Base-by-base conservation (phyloP, 1,140 invertebrate genomes). In the Grapholita molesta region DNA sequence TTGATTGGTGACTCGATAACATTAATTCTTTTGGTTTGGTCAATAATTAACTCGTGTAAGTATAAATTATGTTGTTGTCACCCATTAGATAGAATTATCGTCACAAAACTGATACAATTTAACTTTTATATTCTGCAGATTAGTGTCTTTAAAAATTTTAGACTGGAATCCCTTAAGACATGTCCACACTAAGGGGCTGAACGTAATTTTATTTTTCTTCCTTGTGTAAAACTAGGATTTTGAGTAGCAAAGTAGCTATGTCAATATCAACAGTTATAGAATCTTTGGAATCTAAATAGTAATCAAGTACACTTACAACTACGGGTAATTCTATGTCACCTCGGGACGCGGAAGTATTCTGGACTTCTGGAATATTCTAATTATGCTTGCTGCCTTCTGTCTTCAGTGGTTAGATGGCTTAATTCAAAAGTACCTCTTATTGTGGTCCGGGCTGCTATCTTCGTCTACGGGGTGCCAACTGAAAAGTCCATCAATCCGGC, bases 401-500 rank as follows among this genome's bases (percentile, higher is more conserved):
- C 80, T 86, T 87, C 82, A 38, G 15, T 73, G 53, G 72, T 68
- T 28, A 68, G 71, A 71, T 73, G 75, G 73, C 73, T 81, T 85
- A 88, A 89, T 85, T 85, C 78, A 89, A 81, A 91, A 88, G 83
- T 91, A 91, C 89, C 89, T 91, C 84, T 28, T 67, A 80, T 80
- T 72, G 53, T 72, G 71, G 70, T 70, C 61, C 71, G 65, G 65
- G 72, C 67, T 21, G 57, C 55, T 66, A 28, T 82, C 79, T 77
- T 84, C 83, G 73, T 86, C 75, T 77, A 78, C 68, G 73, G 75
- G 73, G 82, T 86, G 75, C 83, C 83, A 87, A 88, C 89, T 91
- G 89, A 91, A 91, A 91, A 91, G 87, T 84, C 89, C 89, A 91
- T 87, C 79, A 78, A 85, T 81, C 69, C 87, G 77, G 84, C 83